Conservation (phyloP, 1,140 invertebrate genomes). For the Pygmarrhopalites habei region DNA sequence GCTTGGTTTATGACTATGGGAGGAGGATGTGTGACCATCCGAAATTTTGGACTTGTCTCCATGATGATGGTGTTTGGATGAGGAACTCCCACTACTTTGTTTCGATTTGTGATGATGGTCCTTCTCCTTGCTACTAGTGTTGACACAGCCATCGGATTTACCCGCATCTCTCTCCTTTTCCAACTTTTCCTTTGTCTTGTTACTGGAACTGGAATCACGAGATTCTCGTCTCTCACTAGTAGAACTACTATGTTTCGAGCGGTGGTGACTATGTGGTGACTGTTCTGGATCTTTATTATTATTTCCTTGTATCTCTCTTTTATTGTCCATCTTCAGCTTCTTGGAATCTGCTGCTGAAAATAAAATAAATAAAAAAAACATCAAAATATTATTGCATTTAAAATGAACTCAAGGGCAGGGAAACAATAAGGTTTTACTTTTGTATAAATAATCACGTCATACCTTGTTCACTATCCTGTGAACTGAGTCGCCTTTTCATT, state of each 20-base stretch:
- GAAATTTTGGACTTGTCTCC: conserved; percentile 9
- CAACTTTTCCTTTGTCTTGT: conserved; percentile 19
- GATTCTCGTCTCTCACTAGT: conserved; percentile 30
- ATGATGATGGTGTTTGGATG: conserved; percentile 32
- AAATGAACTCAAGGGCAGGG: too few species aligned
- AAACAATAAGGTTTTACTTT: too few species aligned
- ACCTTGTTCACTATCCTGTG: conserved; percentile 34
- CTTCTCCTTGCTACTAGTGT: conserved; percentile 19
- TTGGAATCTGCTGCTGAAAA: conserved; percentile 19
- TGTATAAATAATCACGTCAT: too few species aligned
- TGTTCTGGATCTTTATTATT: background rate
- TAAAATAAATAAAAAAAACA: conserved; percentile 3
- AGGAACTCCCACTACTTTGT: conserved; percentile 21
- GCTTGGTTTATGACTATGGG: conserved; percentile 8
- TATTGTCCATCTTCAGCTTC: conserved; percentile 23
- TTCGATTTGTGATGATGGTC: conserved; percentile 36
- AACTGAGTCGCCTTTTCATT: conserved; percentile 30
- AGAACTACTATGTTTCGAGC: conserved; percentile 15
- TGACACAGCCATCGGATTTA: conserved; percentile 6
- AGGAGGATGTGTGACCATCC: background rate
- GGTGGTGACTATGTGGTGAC: conserved; percentile 14
- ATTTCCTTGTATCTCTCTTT: background rate
- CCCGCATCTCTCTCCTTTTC: conserved; percentile 12
- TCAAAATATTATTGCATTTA: background rate
- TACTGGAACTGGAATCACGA: conserved; percentile 23